Base-by-base conservation (phyloP, 37 sponge, comb jelly and placozoan species). In the Geodia barretti region DNA sequence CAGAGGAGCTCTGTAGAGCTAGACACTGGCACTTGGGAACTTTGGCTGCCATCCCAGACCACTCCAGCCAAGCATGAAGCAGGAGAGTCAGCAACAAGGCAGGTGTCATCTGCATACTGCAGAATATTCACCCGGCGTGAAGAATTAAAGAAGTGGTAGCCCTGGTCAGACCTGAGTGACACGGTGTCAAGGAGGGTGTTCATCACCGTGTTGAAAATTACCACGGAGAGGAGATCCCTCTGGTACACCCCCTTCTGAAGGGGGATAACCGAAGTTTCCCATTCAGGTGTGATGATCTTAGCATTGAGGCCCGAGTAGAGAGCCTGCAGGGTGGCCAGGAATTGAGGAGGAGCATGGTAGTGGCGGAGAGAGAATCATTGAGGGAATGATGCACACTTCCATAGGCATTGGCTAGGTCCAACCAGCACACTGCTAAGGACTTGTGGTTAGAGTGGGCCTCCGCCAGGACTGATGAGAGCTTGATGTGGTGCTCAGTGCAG, bases 401-500 rank as follows among this genome's bases (percentile, higher is more conserved):
- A 74, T 54, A 74, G 30, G 62, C 41, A 65, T 62, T 47, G 54
- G 54, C 54, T 17, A 47, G 54, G 14, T 47, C 54, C 14, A 47
- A 14, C 54, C 54, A 47, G 41, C 78, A 78, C 2, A 78, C 66
- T 39, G 65, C 31, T 25, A 78, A 41, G 7, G 67, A 78, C 78
- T 78, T 78, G 66, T 64, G 66, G 19, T 36, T 78, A 39, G 32
- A 39, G 30, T 66, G 31, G 64, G 78, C 54, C 54, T 47, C 54
- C 7, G 54, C 54, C 14, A 47, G 14, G 14, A 47, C 14, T 17
- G 54, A 47, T 32, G 25, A n/a, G 5, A 78, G 67, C 58, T 63
- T 78, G 25, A 63, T 19, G 66, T 78, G 78, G 39, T 78, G 78
- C 34, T 78, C 78, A 23, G 78, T 78, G 66, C 78, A 78, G 8